Percentiles rank a stretch among this genome's conserved stretches.
phyloP scores from a whole-genome alignment of 1,140 invertebrate genomes.

The Anagrus nilaparvatae region DNA sequence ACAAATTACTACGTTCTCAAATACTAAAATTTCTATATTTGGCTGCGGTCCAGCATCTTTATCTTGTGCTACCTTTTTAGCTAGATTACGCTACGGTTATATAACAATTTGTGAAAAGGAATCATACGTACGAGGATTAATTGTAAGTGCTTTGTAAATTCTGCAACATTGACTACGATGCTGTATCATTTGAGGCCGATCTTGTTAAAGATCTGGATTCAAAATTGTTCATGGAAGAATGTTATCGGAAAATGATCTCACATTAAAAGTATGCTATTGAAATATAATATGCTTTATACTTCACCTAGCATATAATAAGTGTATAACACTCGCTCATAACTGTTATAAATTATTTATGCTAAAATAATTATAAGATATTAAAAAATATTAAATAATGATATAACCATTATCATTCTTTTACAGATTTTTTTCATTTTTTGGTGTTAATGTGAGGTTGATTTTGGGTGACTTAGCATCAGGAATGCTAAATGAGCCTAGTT shows the following conservation, averaged over 20 bases:
- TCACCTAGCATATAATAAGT: no score
- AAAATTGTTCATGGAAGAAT: conserved; percentile 60
- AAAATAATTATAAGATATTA: no score
- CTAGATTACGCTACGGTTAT: conserved; percentile 80
- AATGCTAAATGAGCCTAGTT: no score
- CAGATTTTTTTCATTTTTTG: no score
- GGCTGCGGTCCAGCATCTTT: conserved; percentile 93
- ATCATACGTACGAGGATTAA: conserved; percentile 74
- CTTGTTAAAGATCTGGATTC: conserved; percentile 84
- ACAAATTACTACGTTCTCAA: conserved; percentile 44
- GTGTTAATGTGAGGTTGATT: no score
- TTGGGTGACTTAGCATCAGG: no score
- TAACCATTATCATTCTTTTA: no score
- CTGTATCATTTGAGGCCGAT: conserved; percentile 87
- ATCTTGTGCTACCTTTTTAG: conserved; percentile 91
- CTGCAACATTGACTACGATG: conserved; percentile 88
- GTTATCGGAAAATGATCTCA: conserved; percentile 56
- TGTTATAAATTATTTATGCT: no score
- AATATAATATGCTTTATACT: no score
- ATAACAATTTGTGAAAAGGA: conserved; percentile 89
- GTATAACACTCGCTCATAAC: no score
- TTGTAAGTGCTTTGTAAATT: conserved; percentile 91
- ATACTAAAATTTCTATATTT: conserved; percentile 75
- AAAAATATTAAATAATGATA: no score
- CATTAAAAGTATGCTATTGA: conserved; percentile 47